Base-by-base conservation (phyloP, 2,797 vertebrate genomes). In the Coccyzus lansbergi region DNA sequence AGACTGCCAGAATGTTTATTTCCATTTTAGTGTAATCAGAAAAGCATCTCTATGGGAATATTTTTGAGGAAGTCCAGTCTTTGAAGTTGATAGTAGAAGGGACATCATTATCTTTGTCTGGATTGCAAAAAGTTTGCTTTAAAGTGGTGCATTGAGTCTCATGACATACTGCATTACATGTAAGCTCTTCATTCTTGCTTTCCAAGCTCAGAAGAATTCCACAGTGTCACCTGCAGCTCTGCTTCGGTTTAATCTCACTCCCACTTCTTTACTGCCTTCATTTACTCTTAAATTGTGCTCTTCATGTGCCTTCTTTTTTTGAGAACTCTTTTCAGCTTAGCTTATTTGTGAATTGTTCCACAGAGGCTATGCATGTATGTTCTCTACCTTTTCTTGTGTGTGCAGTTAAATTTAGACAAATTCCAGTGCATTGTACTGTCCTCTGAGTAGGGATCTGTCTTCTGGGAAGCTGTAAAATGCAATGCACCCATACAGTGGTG, bases 71-170 rank as follows among this genome's bases (percentile, higher is more conserved):
- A 58, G 16, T 64, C 21, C 9, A 34, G 7, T 56, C 40, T 86
- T 74, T 0, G 0, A 67, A 70, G 29, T 6, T 9, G 5, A 2
- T 24, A 6, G 16, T 7, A 36, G 42, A 90, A 68, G 3, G 7
- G 10, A 15, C 7, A 10, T 26, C 10, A 11, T 25, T 81, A n/a
- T 12, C 46, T 83, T 56, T 42, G 15, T 38, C 29, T 86, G 13
- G 12, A 34, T 42, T 64, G 49, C 42, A 90, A 83, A 70, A 86
- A 38, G 5, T 42, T 38, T 58, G 7, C 49, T 78, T 91, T 68
- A 70, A 87, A 81, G 29, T 29, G n/a, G 26, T 26, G 86, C 24
- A 18, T 20, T 4, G 7, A 67, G 6, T 19, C 68, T 78, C 42
- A 5, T 65, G 17, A 51, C 15, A 81, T 71, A 38, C 20, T 75